These are phyloP conservation scores for Cepaea hortensis DNA, from an alignment of 2,888 invertebrate species.

Conservation along the genomic window DNA sequence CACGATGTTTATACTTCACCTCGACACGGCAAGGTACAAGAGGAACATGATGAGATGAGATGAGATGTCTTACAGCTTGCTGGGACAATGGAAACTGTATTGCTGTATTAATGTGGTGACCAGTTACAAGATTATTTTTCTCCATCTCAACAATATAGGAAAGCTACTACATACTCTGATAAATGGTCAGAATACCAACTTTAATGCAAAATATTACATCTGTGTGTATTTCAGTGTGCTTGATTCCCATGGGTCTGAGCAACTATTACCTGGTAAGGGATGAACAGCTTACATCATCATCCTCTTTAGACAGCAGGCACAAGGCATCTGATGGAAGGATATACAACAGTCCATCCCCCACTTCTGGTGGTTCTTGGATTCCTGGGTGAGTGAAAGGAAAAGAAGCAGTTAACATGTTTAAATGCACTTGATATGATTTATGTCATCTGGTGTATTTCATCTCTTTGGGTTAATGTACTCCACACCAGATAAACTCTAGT, in stretches of 20 bases:
- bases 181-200: no score
- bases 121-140: no score
- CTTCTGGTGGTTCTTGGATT: constrained; percentile 61
- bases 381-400: constrained; percentile 57
- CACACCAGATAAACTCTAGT: no score
- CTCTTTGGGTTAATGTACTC: not conserved
- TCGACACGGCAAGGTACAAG: no score
- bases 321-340: constrained; percentile 59
- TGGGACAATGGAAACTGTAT: no score
- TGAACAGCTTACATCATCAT: constrained; percentile 61
- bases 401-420: not conserved
- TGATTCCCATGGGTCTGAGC: constrained; percentile 63
- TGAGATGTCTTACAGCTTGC: no score
- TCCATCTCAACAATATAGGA: no score
- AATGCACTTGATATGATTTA: not conserved
- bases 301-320: constrained; percentile 52
- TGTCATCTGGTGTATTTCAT: not conserved
- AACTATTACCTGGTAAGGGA: constrained; percentile 56
- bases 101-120: no score
- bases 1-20: no score
- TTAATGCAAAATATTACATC: not conserved
- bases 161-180: no score
- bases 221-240: constrained; percentile 56
- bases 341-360: constrained; percentile 50
- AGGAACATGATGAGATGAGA: no score